These are phyloP conservation scores for Eubucco bourcierii DNA, from an alignment of 2,113 vertebrate species.

Conservation along the genomic window DNA sequence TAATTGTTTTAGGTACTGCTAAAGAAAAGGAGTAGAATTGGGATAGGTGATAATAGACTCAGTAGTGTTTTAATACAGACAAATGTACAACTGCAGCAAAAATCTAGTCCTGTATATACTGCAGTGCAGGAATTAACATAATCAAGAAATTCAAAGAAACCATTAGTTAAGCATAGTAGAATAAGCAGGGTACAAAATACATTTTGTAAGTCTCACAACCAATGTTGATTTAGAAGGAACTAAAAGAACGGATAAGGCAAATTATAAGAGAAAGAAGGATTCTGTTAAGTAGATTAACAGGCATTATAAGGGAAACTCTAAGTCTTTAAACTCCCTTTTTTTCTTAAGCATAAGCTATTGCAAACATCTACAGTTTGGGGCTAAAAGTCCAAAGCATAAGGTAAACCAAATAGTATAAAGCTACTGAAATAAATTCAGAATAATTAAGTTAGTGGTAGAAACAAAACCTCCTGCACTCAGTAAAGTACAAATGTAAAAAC, in stretches of 20 bases:
- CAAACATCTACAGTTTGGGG: not conserved
- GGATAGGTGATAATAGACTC: not conserved
- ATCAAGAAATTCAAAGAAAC: not conserved
- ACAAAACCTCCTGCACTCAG: not conserved
- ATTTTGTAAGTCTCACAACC: not conserved
- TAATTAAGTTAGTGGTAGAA: not conserved
- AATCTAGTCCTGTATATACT: not conserved
- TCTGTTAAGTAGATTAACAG: slow-evolving; percentile 24
- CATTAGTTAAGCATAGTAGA: not conserved
- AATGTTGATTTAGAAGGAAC: not conserved
- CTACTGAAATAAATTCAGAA: not conserved
- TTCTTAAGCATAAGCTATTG: not conserved
- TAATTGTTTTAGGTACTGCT: not conserved
- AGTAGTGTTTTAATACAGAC: not conserved
- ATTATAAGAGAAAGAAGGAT: slow-evolving; percentile 20
- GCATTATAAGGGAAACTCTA: not conserved
- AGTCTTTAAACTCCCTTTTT: not conserved
- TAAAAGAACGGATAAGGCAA: not conserved
- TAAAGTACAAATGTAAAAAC: not conserved
- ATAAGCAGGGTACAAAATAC: not conserved
- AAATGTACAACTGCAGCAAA: not conserved
- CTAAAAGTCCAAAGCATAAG: not conserved
- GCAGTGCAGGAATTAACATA: not conserved
- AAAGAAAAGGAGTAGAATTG: not conserved
- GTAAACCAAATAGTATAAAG: not conserved